Base-by-base conservation (phyloP, 2,797 vertebrate genomes). In the Champsocephalus gunnari region DNA sequence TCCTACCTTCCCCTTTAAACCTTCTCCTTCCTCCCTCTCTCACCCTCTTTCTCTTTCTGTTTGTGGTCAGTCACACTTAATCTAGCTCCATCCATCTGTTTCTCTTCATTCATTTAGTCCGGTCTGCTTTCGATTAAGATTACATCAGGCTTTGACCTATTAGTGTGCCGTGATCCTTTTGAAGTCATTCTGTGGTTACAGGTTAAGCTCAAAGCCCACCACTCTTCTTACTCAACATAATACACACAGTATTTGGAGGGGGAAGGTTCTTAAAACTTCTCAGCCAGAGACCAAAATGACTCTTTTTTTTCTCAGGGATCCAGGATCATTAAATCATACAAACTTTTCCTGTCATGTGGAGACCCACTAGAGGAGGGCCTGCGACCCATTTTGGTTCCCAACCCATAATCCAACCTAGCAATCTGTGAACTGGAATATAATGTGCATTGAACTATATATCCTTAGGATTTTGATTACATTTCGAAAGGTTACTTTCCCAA, bases 91-190 rank as follows among this genome's bases (percentile, higher is more conserved):
- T 93, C 92, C 93, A 94, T 94, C 92, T 94, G 93, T 92, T 94
- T 94, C 92, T 93, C 93, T 94, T 94, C 93, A 94, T 88, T 93
- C 90, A 72, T 92, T 94, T 92, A 85, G 88, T 90, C 80, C 12
- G 44, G 77, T 43, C 92, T 94, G 93, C 63, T 92, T 92, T 86
- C 59, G 74, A 92, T 94, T 94, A 93, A 93, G 93, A 93, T 94
- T 93, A 94, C 92, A 94, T 93, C 93, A 94, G 92, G 91, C 92
- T 94, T 92, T 94, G 92, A 94, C 92, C 93, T 93, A 92, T 94
- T 93, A 94, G 92, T 89, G 91, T 73, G 91, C 87, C 67, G 64
- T 87, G 90, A 92, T 92, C 91, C 91, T 90, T 92, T 93, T 92
- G 91, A 94, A 93, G 93, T 91, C 88, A 86, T 90, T 87, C 83